phyloP scores from a whole-genome alignment of 1,140 invertebrate genomes.

The Paracyclopina nana region DNA sequence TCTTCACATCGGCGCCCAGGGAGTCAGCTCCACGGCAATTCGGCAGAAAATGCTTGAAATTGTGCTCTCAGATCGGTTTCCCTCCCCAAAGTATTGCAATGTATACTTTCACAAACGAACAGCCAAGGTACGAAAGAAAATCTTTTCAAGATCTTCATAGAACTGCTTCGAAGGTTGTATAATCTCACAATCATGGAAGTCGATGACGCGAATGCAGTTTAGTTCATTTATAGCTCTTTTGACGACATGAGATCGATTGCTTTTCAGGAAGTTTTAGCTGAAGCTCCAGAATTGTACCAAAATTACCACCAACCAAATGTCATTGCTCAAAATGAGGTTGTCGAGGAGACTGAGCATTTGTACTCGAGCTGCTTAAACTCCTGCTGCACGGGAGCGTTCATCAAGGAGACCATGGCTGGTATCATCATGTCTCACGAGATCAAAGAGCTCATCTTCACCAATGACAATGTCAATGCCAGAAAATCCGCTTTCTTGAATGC shows the following conservation, averaged over 20 bases:
- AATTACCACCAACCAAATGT: neutral
- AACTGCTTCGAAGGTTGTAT: too few relatives aligned
- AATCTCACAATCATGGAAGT: too few relatives aligned
- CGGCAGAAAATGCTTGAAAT: slow-evolving; percentile 7
- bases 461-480: neutral
- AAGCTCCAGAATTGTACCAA: too few relatives aligned
- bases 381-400: slow-evolving; percentile 14
- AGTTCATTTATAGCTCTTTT: too few relatives aligned
- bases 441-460: slow-evolving; percentile 8
- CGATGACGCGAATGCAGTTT: too few relatives aligned
- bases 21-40: neutral
- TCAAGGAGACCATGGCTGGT: slow-evolving; percentile 14
- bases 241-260: too few relatives aligned
- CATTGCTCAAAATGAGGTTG: neutral
- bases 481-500: neutral
- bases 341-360: neutral
- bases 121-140: too few relatives aligned
- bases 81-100: slow-evolving; percentile 6
- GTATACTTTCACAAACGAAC: neutral
- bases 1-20: neutral
- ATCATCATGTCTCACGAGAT: slow-evolving; percentile 11
- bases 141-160: too few relatives aligned
- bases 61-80: neutral
- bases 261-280: too few relatives aligned
- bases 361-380: slow-evolving; percentile 1